Base-by-base conservation (phyloP, 2,797 vertebrate species). In the Diplodus puntazzo region DNA sequence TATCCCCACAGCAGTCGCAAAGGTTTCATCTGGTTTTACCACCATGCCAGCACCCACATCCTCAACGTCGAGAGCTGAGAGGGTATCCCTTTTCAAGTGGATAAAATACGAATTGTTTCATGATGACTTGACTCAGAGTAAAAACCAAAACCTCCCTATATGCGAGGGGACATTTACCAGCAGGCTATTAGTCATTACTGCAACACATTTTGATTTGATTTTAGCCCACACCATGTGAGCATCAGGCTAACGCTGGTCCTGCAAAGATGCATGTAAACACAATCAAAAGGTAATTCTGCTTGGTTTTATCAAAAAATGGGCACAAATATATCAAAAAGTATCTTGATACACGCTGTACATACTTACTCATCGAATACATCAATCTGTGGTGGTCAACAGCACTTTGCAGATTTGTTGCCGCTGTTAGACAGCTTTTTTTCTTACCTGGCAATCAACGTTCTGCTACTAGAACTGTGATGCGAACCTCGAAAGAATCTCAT, bases 11-110 rank as follows among this genome's bases (percentile, higher is more conserved):
- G 62, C 16, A 34, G 61, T 73, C 72, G 25, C 59, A 55, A 34
- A 50, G 5, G 52, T 59, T 64, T 82, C 34, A 77, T 84, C 58
- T 77, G 69, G 53, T 74, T 70, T 79, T 46, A 14, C 16, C 34
- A 70, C 69, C 50, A 39, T 0, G 48, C 50, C 55, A 27, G 69
- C 76, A 42, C 34, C 50, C 77, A 76, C 64, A 20, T 63, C 50
- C 52, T 64, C 42, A 21, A 57, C 27, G 30, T 1, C 2, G 8
- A 21, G 59, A 65, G 52, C 63, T 23, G 30, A 60, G 18, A 27
- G 55, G 43, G 27, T 7, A n/a, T 50, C 27, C 3, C 59, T 34
- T 50, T 49, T 21, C 0, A 18, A 70, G 66, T 14, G 6, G n/a
- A 66, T 54, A 2, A 59, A 69, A 63, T 5, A 48, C 39, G 27